Base-by-base conservation (phyloP, 2,113 vertebrate species). In the Pachypanchax playfairii region DNA sequence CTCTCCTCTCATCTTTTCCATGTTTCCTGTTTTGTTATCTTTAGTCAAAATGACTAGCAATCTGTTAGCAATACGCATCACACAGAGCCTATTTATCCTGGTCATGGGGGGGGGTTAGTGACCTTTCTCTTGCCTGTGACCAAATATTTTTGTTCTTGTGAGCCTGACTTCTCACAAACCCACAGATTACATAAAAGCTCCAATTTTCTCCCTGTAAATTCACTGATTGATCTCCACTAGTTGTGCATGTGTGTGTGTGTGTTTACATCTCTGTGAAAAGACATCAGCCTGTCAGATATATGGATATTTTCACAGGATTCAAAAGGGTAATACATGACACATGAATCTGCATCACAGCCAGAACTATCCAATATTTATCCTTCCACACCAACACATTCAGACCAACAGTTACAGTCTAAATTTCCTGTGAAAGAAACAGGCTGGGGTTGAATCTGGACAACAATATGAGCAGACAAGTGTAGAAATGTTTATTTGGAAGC, bases 111-210 rank as follows among this genome's bases (percentile, higher is more conserved):
- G 18, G 39, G 41, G 43, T 71, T 22, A 39, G n/a, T 61, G 65
- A 84, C 58, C 82, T 73, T 57, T 54, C 36, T 33, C 50, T 63
- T 20, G 38, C 52, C 36, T 56, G 38, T 62, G 71, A 69, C 79
- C 22, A 0, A 33, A 59, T 22, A 71, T 67, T 63, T 68, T 71
- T 67, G 20, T 49, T 24, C 50, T 35, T 18, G 17, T 47, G 38
- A 52, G 36, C 22, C 22, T 26, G 22, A 31, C 33, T 64, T 75
- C 73, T 77, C 55, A 70, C 51, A 55, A 51, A 22, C 29, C 28
- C 49, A 86, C 75, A 82, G 83, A 89, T 82, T 62, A 65, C 33
- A 80, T 73, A 39, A 58, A 69, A 64, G 72, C 69, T 75, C 62
- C 73, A 83, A 78, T 82, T 73, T 70, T 58, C 52, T 51, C 41